Percentiles rank a stretch among this genome's conserved stretches.
Evolutionary conservation across 2,797 vertebrate genomes (phyloP).

Genomic region (Bufotes viridis): DNA sequence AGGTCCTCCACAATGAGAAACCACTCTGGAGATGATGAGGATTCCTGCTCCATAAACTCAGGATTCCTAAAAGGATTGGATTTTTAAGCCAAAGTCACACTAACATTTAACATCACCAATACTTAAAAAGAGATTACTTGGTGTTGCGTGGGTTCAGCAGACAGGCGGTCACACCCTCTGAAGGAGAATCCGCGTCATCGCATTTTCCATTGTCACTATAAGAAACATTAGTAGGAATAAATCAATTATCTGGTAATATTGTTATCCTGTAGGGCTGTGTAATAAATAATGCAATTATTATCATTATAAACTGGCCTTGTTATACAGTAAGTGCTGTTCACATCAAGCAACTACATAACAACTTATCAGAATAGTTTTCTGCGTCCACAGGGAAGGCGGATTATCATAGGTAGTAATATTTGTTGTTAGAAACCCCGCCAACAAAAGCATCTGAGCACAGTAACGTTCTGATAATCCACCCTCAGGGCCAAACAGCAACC

Average conservation of each 20-base stretch:
- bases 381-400: background rate
- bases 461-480: no score
- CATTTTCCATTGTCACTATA: slow-evolving; percentile 64
- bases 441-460: no score
- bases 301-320: background rate
- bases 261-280: background rate
- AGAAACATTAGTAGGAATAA: background rate
- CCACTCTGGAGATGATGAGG: no score
- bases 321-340: background rate
- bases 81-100: background rate
- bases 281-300: background rate
- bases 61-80: no score
- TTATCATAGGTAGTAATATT: no score
- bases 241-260: slow-evolving; percentile 44
- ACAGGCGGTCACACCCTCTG: slow-evolving; percentile 67
- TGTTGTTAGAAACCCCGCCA: no score
- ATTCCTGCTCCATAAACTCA: no score
- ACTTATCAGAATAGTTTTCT: background rate
- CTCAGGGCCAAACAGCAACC: no score
- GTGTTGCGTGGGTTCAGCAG: background rate
- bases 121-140: background rate
- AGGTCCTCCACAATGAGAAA: no score
- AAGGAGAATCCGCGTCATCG: slow-evolving; percentile 78
- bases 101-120: background rate
- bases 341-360: background rate